phyloP scores from a whole-genome alignment of 2,888 invertebrate species.

The Epirrhoe alternata region DNA sequence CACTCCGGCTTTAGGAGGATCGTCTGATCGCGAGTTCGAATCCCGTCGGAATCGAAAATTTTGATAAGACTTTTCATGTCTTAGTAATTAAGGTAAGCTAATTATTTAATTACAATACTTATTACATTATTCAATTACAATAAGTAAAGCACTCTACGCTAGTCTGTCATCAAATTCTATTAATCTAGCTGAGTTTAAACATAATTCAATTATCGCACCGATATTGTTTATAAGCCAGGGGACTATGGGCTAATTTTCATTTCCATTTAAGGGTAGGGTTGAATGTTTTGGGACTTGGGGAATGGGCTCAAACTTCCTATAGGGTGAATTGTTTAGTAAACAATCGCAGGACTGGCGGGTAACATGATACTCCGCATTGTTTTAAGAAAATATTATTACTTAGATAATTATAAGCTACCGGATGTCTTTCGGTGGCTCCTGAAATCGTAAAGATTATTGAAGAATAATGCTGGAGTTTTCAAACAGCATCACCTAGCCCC shows the following conservation, averaged over 20 bases:
- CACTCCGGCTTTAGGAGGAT: too few relatives aligned
- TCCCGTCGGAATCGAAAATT: too few relatives aligned
- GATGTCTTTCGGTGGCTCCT: too few relatives aligned
- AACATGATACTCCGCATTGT: background rate
- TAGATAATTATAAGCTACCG: too few relatives aligned
- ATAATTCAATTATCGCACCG: conserved; percentile 11
- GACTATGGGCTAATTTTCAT: conserved; percentile 39
- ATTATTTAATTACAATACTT: too few relatives aligned
- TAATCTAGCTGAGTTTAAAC: conserved; percentile 2
- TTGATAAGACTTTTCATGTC: too few relatives aligned
- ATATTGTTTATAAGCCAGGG: conserved; percentile 23
- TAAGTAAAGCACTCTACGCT: background rate
- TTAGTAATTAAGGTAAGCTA: too few relatives aligned
- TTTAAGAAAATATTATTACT: background rate
- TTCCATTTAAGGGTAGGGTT: conserved; percentile 34
- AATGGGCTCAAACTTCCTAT: conserved; percentile 8
- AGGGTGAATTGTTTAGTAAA: conserved; percentile 12
- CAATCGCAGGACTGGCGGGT: conserved; percentile 2
- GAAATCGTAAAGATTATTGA: too few relatives aligned
- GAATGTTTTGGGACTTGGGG: conserved; percentile 25
- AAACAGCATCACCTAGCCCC: too few relatives aligned
- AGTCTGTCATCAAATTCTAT: background rate
- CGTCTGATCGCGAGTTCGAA: too few relatives aligned
- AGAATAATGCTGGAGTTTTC: too few relatives aligned
- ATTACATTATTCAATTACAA: too few relatives aligned